A percentile compares a stretch with the other conserved stretches of the same genome.
phyloP scores from a whole-genome alignment of 2,113 vertebrate genomes.

The Poecilia latipinna region DNA sequence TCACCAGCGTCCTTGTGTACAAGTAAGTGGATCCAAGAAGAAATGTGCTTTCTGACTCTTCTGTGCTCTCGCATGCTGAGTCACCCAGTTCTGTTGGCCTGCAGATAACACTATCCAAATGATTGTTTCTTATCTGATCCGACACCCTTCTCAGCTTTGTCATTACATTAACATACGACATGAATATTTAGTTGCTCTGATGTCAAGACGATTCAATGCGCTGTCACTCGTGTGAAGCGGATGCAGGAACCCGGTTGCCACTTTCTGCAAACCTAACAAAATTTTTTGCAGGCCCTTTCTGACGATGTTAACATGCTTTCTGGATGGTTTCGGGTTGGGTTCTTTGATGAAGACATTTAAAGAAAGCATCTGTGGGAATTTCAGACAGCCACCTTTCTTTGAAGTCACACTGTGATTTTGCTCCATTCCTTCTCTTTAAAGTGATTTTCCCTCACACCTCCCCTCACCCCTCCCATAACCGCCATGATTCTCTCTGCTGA shows the following conservation, averaged over 20 bases:
- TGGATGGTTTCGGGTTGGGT: constrained; percentile 14
- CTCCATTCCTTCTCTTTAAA: constrained; percentile 5
- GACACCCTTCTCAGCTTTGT: constrained; percentile 56
- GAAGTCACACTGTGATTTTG: constrained; percentile 36
- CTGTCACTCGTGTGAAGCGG: constrained; percentile 20
- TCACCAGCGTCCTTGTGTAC: constrained; percentile 43
- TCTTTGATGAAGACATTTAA: constrained; percentile 35
- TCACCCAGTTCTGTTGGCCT: constrained; percentile 7
- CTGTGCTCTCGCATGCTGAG: constrained; percentile 20
- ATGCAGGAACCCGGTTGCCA: constrained; percentile 1
- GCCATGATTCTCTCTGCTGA: constrained; percentile 10
- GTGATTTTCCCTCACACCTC: not conserved
- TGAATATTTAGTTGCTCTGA: constrained; percentile 16
- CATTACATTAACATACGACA: constrained; percentile 40
- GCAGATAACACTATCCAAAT: constrained; percentile 38
- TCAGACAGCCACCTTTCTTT: constrained; percentile 51
- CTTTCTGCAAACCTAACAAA: constrained; percentile 4
- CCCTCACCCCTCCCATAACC: not conserved
- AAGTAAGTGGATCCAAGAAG: constrained; percentile 44
- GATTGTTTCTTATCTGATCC: constrained; percentile 61
- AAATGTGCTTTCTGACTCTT: constrained; percentile 32
- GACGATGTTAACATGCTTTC: constrained; percentile 29
- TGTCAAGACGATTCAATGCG: constrained; percentile 32
- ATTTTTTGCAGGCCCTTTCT: not conserved
- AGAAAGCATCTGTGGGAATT: constrained; percentile 11